phyloP scores from a whole-genome alignment of 1,140 invertebrate species.

The Zophobas morio region DNA sequence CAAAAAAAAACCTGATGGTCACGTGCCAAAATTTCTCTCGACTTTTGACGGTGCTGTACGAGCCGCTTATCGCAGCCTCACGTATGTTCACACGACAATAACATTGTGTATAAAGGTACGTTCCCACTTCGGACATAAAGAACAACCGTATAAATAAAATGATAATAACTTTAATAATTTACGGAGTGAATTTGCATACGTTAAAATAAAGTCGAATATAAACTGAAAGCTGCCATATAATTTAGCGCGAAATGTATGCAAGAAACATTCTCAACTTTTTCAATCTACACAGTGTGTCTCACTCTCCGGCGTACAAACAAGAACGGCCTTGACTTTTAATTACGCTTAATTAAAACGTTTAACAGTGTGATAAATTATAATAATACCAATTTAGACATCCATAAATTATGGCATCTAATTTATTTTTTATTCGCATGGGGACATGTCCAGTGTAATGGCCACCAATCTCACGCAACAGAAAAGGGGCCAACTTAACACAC shows the following conservation, averaged over 20 bases:
- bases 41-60: conserved; percentile 9
- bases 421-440: conserved; percentile 55
- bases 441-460: neutral
- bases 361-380: conserved; percentile 60
- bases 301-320: conserved; percentile 19
- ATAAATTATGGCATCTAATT: conserved; percentile 54
- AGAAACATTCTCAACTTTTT: conserved; percentile 45
- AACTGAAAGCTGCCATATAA: conserved; percentile 51
- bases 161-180: conserved; percentile 53
- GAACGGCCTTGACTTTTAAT: conserved; percentile 58
- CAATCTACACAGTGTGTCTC: conserved; percentile 18
- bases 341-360: conserved; percentile 60
- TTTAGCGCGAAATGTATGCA: conserved; percentile 46
- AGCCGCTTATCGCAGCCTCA: neutral
- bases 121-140: conserved; percentile 41
- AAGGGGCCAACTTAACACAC: conserved; percentile 50
- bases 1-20: neutral
- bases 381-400: conserved; percentile 54
- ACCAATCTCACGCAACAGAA: conserved; percentile 39
- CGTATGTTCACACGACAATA: conserved; percentile 31
- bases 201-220: conserved; percentile 51
- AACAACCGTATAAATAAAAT: conserved; percentile 47
- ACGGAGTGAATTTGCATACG: conserved; percentile 48
- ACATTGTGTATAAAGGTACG: conserved; percentile 43
- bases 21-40: neutral